These are phyloP conservation scores for Diplodus puntazzo DNA, from an alignment of 2,797 vertebrate genomes.

Conservation along the genomic window DNA sequence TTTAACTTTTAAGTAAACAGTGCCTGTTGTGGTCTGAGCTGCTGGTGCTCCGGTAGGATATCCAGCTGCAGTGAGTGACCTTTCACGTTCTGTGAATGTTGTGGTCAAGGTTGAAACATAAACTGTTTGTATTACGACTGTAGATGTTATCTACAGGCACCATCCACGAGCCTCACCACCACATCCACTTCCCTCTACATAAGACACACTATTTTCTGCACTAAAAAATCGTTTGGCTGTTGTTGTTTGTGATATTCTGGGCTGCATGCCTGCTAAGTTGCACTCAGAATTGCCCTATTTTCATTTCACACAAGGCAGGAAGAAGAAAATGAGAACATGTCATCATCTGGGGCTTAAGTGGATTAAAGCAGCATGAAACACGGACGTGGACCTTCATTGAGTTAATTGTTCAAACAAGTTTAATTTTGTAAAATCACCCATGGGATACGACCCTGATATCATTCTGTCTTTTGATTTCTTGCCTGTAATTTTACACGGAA, in stretches of 20 bases:
- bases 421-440: background rate
- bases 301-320: background rate
- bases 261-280: background rate
- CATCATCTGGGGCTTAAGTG: constrained; percentile 14
- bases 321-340: constrained; percentile 18
- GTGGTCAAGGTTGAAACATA: too few species aligned
- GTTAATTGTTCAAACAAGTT: constrained; percentile 7
- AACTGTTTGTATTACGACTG: too few species aligned
- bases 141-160: too few species aligned
- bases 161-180: too few species aligned
- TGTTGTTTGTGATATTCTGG: constrained; percentile 7
- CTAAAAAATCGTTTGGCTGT: too few species aligned
- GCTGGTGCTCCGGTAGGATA: too few species aligned
- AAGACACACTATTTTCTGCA: too few species aligned
- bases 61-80: too few species aligned
- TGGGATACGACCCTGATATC: constrained; percentile 6
- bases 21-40: too few species aligned
- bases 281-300: background rate
- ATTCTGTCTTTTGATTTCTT: constrained; percentile 1
- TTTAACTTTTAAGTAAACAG: too few species aligned
- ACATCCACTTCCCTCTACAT: too few species aligned
- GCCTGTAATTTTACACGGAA: constrained; percentile 1
- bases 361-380: constrained; percentile 11
- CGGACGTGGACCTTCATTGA: background rate
- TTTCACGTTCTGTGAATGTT: too few species aligned